A percentile compares a stretch with the other conserved stretches of the same genome.
Evolutionary conservation across 2,888 invertebrate genomes (phyloP).

Genomic region (Heliconius cydno): DNA sequence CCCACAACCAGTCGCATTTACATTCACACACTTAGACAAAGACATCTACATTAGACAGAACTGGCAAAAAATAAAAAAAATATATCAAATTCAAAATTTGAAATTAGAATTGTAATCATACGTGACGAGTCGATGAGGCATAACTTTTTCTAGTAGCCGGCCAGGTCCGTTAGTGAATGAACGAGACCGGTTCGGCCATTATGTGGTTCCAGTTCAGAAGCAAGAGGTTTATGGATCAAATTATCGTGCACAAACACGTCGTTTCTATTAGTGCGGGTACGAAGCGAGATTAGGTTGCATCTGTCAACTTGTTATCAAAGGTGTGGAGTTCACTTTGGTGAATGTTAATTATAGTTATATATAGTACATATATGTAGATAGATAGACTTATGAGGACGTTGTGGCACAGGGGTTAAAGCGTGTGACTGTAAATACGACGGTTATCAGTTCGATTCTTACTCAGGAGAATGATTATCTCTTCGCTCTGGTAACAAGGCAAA

Average conservation of each 20-base stretch:
- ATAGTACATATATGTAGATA: not conserved
- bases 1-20: too few relatives aligned
- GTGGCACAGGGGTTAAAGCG: too few relatives aligned
- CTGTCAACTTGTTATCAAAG: slow-evolving; percentile 28
- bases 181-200: slow-evolving; percentile 60
- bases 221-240: slow-evolving; percentile 55
- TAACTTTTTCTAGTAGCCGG: slow-evolving; percentile 50
- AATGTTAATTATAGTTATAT: not conserved
- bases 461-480: too few relatives aligned
- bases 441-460: too few relatives aligned
- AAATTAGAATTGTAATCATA: slow-evolving; percentile 47
- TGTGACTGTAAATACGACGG: too few relatives aligned
- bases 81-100: slow-evolving; percentile 36
- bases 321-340: slow-evolving; percentile 5
- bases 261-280: slow-evolving; percentile 41
- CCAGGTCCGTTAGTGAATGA: slow-evolving; percentile 62
- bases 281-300: slow-evolving; percentile 32
- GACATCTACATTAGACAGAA: not conserved
- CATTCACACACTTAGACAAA: not conserved
- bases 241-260: slow-evolving; percentile 48
- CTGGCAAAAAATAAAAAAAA: slow-evolving; percentile 19
- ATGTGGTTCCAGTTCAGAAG: slow-evolving; percentile 55
- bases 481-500: too few relatives aligned
- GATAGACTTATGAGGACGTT: not conserved
- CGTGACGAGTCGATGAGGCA: slow-evolving; percentile 47